A percentile compares a stretch with the other conserved stretches of the same genome.
Conservation (phyloP, 2,113 vertebrate genomes). For the Hydropotes inermis region DNA sequence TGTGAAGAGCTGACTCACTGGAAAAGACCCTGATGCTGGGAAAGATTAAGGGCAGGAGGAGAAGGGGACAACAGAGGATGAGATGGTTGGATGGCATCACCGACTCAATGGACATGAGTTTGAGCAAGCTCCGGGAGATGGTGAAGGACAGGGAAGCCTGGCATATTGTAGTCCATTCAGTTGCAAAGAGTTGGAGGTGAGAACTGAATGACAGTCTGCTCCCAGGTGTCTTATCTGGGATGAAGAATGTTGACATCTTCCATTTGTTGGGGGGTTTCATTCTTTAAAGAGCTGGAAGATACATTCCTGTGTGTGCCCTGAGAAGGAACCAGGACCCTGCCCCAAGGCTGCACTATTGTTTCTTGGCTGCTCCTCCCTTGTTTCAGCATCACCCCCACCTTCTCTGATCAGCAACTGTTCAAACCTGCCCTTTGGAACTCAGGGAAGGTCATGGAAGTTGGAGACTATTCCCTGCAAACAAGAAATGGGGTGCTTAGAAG, state of each 20-base stretch:
- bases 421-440: neutral
- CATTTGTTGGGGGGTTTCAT: neutral
- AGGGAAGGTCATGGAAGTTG: neutral
- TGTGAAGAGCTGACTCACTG: neutral
- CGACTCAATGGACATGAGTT: neutral
- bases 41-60: neutral
- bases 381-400: neutral
- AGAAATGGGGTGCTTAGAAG: neutral
- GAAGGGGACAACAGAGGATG: neutral
- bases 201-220: neutral
- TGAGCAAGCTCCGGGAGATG: neutral
- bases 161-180: rapidly evolving
- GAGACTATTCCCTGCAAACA: neutral
- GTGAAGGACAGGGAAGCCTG: neutral
- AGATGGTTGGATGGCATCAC: neutral
- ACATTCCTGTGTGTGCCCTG: neutral
- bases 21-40: neutral
- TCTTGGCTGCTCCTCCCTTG: neutral
- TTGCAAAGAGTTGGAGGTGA: neutral
- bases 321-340: neutral
- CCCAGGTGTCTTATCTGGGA: neutral
- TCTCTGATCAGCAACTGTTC: neutral
- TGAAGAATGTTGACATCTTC: neutral
- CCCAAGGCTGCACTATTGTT: neutral
- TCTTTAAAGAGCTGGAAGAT: neutral